A percentile compares a stretch with the other conserved stretches of the same genome.
Evolutionary conservation across 2,113 vertebrate genomes (phyloP).

Genomic region (Grammomys dolichurus): DNA sequence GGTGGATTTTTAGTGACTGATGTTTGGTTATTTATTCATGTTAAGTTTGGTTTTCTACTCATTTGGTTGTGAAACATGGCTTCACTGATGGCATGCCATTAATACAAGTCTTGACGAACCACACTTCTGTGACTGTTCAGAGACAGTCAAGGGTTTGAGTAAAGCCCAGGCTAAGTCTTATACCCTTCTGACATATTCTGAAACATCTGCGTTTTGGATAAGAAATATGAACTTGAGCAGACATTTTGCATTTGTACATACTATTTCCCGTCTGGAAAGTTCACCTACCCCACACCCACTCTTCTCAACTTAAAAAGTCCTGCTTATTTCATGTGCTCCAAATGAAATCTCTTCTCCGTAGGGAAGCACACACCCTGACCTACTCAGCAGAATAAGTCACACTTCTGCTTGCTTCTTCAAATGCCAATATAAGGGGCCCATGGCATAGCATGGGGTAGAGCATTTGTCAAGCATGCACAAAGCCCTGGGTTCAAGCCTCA

Average conservation of each 20-base stretch:
- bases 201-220: constrained; percentile 51
- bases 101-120: not conserved
- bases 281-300: not conserved
- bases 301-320: constrained; percentile 7
- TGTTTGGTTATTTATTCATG: not conserved
- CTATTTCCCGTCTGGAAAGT: not conserved
- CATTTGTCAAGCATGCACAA: not conserved
- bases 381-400: not conserved
- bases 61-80: constrained; percentile 24
- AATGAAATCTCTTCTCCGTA: not conserved
- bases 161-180: not conserved
- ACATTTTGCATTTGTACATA: not conserved
- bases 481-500: not conserved
- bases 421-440: not conserved
- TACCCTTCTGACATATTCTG: not conserved
- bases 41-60: not conserved
- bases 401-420: not conserved
- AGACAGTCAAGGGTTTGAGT: not conserved
- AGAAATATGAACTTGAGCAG: not conserved
- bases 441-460: too few relatives aligned
- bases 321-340: not conserved
- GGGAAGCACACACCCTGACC: not conserved
- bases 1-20: not conserved
- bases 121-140: not conserved
- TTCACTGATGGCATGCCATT: not conserved